phyloP scores from a whole-genome alignment of 1,140 invertebrate species.

The Papilio helenus region DNA sequence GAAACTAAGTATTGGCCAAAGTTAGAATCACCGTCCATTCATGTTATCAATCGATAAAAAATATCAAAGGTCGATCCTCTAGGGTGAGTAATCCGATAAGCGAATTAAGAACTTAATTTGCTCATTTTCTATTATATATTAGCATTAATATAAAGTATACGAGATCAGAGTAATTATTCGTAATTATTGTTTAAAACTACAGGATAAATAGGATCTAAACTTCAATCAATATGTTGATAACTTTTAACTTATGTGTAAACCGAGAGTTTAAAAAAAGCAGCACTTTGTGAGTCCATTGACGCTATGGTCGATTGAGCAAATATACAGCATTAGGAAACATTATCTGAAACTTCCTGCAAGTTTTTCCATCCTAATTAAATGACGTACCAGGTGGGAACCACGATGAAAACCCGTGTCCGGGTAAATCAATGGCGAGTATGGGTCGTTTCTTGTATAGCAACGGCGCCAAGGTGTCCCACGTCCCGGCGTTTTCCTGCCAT shows the following conservation, averaged over 20 bases:
- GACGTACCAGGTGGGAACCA: constrained; percentile 84
- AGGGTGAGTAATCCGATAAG: too few relatives aligned
- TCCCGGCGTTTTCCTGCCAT: constrained; percentile 90
- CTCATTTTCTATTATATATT: too few relatives aligned
- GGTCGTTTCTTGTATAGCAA: constrained; percentile 84
- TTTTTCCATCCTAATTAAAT: too few relatives aligned
- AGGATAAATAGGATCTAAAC: not conserved
- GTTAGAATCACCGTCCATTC: too few relatives aligned
- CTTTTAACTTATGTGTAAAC: not conserved
- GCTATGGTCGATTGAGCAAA: not conserved
- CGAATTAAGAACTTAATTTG: too few relatives aligned
- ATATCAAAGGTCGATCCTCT: too few relatives aligned
- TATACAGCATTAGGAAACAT: not conserved
- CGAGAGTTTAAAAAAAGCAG: not conserved
- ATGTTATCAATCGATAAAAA: too few relatives aligned
- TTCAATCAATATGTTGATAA: not conserved
- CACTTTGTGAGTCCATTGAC: not conserved
- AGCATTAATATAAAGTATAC: not conserved
- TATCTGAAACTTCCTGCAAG: not conserved
- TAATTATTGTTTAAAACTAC: not conserved
- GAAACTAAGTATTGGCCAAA: too few relatives aligned
- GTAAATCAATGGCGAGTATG: constrained; percentile 87
- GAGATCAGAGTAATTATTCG: not conserved
- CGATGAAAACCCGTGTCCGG: constrained; percentile 89
- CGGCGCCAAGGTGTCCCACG: constrained; percentile 88